Evolutionary conservation across 2,888 invertebrate species (phyloP).

Genomic region (Pimpla rufipes): DNA sequence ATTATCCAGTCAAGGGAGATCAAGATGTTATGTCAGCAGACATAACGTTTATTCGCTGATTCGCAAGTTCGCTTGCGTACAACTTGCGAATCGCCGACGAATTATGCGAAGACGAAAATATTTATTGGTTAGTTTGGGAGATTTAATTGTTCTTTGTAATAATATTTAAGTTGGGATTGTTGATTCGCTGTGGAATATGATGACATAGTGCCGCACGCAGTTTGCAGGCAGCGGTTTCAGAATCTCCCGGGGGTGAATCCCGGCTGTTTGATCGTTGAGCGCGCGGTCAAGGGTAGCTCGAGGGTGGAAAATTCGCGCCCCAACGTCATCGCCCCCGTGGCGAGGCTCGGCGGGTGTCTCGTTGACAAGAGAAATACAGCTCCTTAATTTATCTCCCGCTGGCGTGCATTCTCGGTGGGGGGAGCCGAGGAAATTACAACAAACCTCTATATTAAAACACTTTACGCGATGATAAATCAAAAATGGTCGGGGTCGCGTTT

Average conservation of each 20-base stretch:
- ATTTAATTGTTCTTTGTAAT: not conserved
- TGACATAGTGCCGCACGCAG: constrained; percentile 12
- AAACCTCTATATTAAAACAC: constrained; percentile 11
- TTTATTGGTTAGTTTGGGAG: not conserved
- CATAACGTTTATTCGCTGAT: not conserved
- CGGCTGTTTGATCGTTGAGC: constrained; percentile 46
- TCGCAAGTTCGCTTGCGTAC: not conserved
- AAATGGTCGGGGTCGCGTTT: not conserved
- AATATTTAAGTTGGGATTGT: not conserved
- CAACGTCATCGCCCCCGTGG: constrained; percentile 30
- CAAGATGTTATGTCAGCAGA: too few species aligned
- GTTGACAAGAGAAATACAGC: constrained; percentile 44
- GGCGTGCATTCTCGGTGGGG: constrained; percentile 2
- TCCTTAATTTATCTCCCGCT: constrained; percentile 31
- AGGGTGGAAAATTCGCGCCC: constrained; percentile 46
- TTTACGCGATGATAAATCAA: constrained; percentile 13
- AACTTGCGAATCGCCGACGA: not conserved
- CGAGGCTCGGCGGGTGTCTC: constrained; percentile 23
- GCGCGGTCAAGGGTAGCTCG: constrained; percentile 49
- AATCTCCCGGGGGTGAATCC: constrained; percentile 46
- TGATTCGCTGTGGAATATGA: constrained; percentile 8
- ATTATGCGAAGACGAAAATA: not conserved
- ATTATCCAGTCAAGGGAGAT: too few species aligned
- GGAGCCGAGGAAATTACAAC: not conserved
- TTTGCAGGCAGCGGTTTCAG: constrained; percentile 29